Evolutionary conservation across 2,797 vertebrate genomes (phyloP).

Genomic region (Anisognathus igniventris): DNA sequence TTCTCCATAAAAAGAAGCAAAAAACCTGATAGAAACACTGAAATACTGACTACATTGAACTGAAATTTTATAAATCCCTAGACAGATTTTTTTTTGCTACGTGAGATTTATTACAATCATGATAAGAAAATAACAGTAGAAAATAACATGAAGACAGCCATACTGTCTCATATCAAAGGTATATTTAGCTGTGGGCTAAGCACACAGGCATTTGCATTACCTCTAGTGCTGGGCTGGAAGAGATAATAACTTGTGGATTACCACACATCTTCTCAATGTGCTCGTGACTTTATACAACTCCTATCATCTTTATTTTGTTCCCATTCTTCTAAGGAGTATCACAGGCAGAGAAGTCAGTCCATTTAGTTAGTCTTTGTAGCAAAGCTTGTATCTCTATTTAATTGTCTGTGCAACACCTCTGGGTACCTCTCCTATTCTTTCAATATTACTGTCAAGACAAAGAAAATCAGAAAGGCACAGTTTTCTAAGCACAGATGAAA

Average conservation of each 20-base stretch:
- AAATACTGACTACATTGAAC: background rate
- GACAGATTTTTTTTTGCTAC: background rate
- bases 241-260: background rate
- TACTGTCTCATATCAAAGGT: background rate
- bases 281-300: background rate
- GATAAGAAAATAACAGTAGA: background rate
- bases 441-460: background rate
- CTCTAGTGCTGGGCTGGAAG: background rate
- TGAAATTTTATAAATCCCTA: background rate
- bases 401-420: background rate
- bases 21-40: background rate
- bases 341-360: background rate
- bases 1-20: background rate
- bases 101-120: background rate
- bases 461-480: background rate
- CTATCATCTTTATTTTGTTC: background rate
- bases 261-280: accelerated
- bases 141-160: background rate
- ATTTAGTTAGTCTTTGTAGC: background rate
- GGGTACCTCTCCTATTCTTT: background rate
- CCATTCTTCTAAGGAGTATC: background rate
- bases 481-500: background rate
- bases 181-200: background rate
- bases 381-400: background rate
- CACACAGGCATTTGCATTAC: background rate